Evolutionary conservation across 2,797 vertebrate genomes (phyloP).

Genomic region (Lithobates pipiens): DNA sequence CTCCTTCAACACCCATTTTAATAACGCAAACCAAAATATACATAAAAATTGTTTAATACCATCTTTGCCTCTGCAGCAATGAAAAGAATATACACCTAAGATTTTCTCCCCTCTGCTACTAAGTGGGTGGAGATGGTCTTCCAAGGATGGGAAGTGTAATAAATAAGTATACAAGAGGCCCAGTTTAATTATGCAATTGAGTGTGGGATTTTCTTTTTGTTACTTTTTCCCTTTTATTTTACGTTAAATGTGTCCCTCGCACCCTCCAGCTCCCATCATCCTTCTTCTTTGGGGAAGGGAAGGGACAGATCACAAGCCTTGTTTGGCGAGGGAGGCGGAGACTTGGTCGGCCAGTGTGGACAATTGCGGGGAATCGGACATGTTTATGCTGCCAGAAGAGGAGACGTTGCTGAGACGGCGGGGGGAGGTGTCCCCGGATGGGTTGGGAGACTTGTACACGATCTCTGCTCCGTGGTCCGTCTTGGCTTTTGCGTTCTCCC

Average conservation of each 20-base stretch:
- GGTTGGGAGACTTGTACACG: slow-evolving; percentile 83
- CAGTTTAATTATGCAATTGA: slow-evolving; percentile 41
- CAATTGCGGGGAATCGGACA: slow-evolving; percentile 94
- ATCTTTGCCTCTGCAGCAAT: background rate
- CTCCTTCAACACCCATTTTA: slow-evolving; percentile 24
- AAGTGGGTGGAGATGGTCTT: slow-evolving; percentile 15
- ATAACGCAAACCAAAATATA: slow-evolving; percentile 53
- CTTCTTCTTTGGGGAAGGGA: slow-evolving; percentile 23
- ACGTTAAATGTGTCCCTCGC: slow-evolving; percentile 68
- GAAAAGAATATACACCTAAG: slow-evolving; percentile 18
- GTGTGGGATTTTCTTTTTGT: slow-evolving; percentile 25
- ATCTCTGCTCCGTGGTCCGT: slow-evolving; percentile 98
- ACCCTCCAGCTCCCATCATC: slow-evolving; percentile 11
- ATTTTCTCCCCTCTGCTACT: slow-evolving; percentile 35
- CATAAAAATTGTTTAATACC: slow-evolving; percentile 33
- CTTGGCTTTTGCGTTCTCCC: slow-evolving; percentile 94
- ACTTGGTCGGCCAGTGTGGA: slow-evolving; percentile 96
- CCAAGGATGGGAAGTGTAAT: slow-evolving; percentile 36
- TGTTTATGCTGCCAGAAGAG: slow-evolving; percentile 95
- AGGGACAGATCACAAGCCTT: slow-evolving; percentile 91
- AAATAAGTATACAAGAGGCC: slow-evolving; percentile 55
- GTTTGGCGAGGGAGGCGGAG: slow-evolving; percentile 95
- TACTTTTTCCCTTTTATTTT: slow-evolving; percentile 68
- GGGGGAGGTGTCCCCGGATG: slow-evolving; percentile 90
- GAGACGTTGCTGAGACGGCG: slow-evolving; percentile 95